Percentiles rank a stretch among this genome's conserved stretches.
Conservation (phyloP, 1,140 invertebrate species). For the Listronotus oregonensis region DNA sequence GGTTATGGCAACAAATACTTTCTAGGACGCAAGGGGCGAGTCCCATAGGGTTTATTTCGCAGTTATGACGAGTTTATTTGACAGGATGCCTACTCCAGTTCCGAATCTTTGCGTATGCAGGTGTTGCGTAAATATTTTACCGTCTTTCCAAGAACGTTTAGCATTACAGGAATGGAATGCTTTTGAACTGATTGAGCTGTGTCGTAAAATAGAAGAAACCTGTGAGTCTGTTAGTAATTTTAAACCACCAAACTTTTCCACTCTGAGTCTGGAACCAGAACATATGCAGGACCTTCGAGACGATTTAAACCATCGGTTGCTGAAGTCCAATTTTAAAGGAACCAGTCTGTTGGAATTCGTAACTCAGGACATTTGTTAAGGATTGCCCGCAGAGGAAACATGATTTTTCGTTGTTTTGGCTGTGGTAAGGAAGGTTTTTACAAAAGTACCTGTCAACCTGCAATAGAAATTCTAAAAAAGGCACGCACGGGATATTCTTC, state of each 20-base stretch:
- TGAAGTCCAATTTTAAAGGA: not conserved
- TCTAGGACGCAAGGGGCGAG: not conserved
- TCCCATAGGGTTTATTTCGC: not conserved
- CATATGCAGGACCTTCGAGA: not conserved
- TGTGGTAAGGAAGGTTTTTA: too few relatives aligned
- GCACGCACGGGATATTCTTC: too few relatives aligned
- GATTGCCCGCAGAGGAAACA: not conserved
- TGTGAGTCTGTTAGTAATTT: not conserved
- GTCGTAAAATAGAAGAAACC: conserved; percentile 1
- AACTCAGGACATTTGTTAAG: not conserved
- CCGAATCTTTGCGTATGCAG: not conserved
- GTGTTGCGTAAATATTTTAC: conserved; percentile 7
- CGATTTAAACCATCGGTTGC: not conserved
- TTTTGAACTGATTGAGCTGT: not conserved
- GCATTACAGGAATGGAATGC: too few relatives aligned
- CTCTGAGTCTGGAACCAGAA: not conserved
- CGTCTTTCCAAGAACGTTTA: not conserved
- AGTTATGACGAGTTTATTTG: not conserved
- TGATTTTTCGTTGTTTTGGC: conserved; percentile 2
- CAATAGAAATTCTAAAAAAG: too few relatives aligned
- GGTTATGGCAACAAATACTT: not conserved
- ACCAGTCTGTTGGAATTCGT: not conserved
- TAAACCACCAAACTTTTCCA: not conserved
- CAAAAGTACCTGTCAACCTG: too few relatives aligned
- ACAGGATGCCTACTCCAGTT: conserved; percentile 2